A percentile compares a stretch with the other conserved stretches of the same genome.
These are phyloP conservation scores for Crypturellus tataupa DNA, from an alignment of 2,797 vertebrate genomes.

Conservation along the genomic window DNA sequence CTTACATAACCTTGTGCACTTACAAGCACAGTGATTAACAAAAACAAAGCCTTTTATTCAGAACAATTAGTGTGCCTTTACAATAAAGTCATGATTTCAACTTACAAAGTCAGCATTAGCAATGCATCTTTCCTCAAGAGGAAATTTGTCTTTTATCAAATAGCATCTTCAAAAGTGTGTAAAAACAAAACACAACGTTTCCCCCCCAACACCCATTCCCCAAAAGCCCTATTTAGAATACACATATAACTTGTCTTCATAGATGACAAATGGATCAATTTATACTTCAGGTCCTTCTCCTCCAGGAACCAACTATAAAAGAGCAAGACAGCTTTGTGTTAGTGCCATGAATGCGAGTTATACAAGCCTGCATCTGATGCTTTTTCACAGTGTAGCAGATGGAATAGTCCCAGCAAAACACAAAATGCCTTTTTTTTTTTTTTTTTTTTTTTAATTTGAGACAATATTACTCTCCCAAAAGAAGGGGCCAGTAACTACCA, in stretches of 20 bases:
- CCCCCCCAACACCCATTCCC: background rate
- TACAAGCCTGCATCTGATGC: background rate
- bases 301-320: constrained; percentile 92
- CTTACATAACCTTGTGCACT: background rate
- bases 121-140: constrained; percentile 62
- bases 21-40: background rate
- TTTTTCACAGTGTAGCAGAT: background rate
- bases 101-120: constrained; percentile 63
- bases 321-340: background rate
- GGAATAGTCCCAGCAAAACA: background rate
- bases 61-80: constrained; percentile 45
- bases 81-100: constrained; percentile 67
- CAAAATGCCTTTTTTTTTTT: background rate
- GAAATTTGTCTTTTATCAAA: constrained; percentile 72
- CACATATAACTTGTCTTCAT: constrained; percentile 45
- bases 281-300: constrained; percentile 97
- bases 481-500: background rate
- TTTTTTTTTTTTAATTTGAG: background rate
- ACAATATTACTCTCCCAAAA: background rate
- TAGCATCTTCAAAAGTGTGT: constrained; percentile 9
- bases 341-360: background rate
- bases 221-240: constrained; percentile 13
- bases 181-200: background rate
- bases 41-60: constrained; percentile 64
- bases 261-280: constrained; percentile 47